A percentile compares a stretch with the other conserved stretches of the same genome.
Conservation (phyloP, 2,797 vertebrate species). For the Leucoraja ocellata region DNA sequence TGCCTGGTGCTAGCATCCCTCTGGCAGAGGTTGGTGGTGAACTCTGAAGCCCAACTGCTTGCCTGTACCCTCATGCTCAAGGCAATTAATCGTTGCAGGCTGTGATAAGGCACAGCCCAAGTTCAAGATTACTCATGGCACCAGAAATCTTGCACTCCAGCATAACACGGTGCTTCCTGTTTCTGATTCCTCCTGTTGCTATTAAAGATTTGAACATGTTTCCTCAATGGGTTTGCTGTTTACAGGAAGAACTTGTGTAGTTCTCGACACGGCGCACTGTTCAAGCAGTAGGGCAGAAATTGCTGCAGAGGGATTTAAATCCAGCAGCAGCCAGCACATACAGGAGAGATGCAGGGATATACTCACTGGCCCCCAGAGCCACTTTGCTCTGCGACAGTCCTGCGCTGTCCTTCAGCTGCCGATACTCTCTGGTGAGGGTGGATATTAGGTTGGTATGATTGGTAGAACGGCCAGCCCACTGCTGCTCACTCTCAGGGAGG, state of each 20-base stretch:
- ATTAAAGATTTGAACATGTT: background rate
- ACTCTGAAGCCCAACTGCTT: background rate
- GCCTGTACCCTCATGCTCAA: too few relatives aligned
- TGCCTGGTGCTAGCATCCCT: background rate
- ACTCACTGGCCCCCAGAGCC: slow-evolving; percentile 67
- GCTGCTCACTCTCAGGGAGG: slow-evolving; percentile 83
- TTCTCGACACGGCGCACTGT: background rate
- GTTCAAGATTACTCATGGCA: background rate
- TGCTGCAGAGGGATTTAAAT: background rate
- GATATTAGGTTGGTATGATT: slow-evolving; percentile 80
- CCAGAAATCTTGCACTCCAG: background rate
- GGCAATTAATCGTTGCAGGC: background rate
- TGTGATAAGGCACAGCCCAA: background rate
- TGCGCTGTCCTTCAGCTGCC: slow-evolving; percentile 67
- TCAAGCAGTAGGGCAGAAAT: background rate
- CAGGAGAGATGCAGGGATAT: background rate
- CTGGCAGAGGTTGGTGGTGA: background rate
- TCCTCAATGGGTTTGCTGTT: background rate
- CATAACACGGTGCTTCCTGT: background rate
- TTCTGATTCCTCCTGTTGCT: background rate
- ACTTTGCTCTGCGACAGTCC: slow-evolving; percentile 62
- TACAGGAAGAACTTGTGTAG: background rate
- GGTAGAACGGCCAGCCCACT: slow-evolving; percentile 85
- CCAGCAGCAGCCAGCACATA: background rate
- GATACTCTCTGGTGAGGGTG: slow-evolving; percentile 80